These are phyloP conservation scores for Pandion haliaetus DNA, from an alignment of 2,113 vertebrate genomes.

Conservation along the genomic window DNA sequence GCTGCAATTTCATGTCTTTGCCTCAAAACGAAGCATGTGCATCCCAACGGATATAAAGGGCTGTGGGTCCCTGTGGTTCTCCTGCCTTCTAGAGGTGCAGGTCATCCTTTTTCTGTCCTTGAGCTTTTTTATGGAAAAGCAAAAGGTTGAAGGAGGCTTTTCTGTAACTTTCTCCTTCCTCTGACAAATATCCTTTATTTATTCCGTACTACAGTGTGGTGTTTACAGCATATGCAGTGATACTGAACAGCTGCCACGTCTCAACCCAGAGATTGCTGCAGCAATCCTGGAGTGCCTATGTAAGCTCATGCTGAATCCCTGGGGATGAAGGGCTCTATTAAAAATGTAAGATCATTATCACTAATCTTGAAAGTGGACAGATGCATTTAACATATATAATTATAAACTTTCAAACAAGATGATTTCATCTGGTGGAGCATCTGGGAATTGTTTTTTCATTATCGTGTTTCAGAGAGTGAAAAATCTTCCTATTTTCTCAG, in stretches of 20 bases:
- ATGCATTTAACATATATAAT: conserved; percentile 48
- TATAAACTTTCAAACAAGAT: conserved; percentile 33
- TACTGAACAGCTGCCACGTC: not conserved
- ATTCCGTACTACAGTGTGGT: not conserved
- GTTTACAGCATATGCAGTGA: not conserved
- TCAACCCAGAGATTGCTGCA: not conserved
- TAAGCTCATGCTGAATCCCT: not conserved
- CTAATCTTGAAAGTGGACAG: conserved; percentile 9
- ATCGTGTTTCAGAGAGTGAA: conserved; percentile 7
- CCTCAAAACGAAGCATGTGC: not conserved
- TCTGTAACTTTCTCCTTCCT: not conserved
- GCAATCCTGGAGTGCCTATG: not conserved
- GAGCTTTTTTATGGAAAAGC: not conserved
- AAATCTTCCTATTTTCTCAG: not conserved
- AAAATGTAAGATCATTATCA: conserved; percentile 27
- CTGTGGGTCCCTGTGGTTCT: not conserved
- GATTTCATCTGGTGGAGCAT: conserved; percentile 37
- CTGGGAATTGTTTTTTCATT: conserved; percentile 45
- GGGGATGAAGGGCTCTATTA: not conserved
- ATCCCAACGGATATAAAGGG: not conserved
- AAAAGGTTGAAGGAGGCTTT: not conserved
- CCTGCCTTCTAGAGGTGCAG: not conserved
- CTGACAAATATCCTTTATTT: not conserved
- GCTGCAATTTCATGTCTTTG: not conserved
- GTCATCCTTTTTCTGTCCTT: not conserved